A percentile compares a stretch with the other conserved stretches of the same genome.
These are phyloP conservation scores for Euplexia lucipara DNA, from an alignment of 2,888 invertebrate species.

Conservation along the genomic window DNA sequence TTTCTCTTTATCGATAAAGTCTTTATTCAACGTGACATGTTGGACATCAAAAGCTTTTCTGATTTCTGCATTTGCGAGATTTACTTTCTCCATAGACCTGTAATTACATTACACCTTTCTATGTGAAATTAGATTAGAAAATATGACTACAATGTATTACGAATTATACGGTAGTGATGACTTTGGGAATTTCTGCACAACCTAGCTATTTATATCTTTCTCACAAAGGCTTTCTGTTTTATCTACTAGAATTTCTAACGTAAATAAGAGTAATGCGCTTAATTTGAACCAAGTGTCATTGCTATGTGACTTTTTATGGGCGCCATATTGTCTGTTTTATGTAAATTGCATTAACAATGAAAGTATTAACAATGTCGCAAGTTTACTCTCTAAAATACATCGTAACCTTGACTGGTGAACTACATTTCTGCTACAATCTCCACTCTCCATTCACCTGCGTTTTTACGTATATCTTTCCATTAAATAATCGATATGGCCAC, in stretches of 20 bases:
- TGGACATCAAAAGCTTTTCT: slow-evolving; percentile 29
- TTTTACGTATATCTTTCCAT: not conserved
- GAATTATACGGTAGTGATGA: slow-evolving; percentile 37
- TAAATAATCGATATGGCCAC: not conserved
- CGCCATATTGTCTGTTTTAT: slow-evolving; percentile 15
- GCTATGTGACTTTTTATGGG: not conserved
- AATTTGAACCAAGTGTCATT: slow-evolving; percentile 13
- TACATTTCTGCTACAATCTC: slow-evolving; percentile 8
- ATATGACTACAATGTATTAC: slow-evolving; percentile 31
- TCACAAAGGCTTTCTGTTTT: slow-evolving; percentile 26
- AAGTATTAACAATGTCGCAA: slow-evolving; percentile 10
- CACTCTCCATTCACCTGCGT: slow-evolving; percentile 13
- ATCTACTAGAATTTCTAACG: slow-evolving; percentile 19
- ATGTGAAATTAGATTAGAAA: slow-evolving; percentile 52
- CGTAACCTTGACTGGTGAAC: slow-evolving; percentile 29
- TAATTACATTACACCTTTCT: slow-evolving; percentile 48
- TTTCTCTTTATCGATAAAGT: slow-evolving; percentile 22
- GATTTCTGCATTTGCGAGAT: slow-evolving; percentile 16
- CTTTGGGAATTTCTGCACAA: slow-evolving; percentile 27
- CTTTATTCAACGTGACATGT: slow-evolving; percentile 24
- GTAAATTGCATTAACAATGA: slow-evolving; percentile 20
- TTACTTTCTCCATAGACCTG: slow-evolving; percentile 37
- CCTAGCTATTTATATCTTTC: slow-evolving; percentile 14
- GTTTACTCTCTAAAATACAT: slow-evolving; percentile 22
- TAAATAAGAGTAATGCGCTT: slow-evolving; percentile 22